Percentiles rank a stretch among this genome's conserved stretches.
phyloP scores from a whole-genome alignment of 2,113 vertebrate species.

The Ptyas mucosa region DNA sequence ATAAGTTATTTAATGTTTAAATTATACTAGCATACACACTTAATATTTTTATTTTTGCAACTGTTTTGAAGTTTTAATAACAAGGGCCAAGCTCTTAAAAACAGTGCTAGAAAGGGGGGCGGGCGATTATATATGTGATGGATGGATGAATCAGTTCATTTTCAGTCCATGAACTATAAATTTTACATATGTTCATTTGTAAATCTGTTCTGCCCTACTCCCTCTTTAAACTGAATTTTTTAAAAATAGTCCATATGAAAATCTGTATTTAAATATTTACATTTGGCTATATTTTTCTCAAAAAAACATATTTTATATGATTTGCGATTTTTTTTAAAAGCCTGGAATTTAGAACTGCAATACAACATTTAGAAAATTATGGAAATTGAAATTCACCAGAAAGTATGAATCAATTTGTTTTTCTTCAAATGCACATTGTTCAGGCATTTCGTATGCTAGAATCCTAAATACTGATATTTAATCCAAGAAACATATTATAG shows the following conservation, averaged over 20 bases:
- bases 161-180: background rate
- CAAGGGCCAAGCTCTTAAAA: background rate
- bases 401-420: background rate
- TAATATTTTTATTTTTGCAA: constrained; percentile 18
- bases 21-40: constrained; percentile 7
- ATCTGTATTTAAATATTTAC: background rate
- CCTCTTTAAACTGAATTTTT: background rate
- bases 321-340: background rate
- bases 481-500: background rate
- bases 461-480: background rate
- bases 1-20: constrained; percentile 25
- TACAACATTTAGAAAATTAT: background rate
- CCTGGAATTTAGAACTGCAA: background rate
- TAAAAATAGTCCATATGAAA: background rate
- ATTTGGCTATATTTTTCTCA: background rate
- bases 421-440: background rate
- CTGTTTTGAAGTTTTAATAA: constrained; percentile 23
- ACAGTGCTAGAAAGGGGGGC: background rate
- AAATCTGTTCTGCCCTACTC: background rate
- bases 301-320: background rate
- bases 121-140: background rate
- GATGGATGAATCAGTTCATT: background rate
- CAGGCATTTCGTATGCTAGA: background rate
- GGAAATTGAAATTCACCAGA: background rate
- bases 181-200: background rate